Conservation (phyloP, 2,113 vertebrate species). For the Mustela nigripes region DNA sequence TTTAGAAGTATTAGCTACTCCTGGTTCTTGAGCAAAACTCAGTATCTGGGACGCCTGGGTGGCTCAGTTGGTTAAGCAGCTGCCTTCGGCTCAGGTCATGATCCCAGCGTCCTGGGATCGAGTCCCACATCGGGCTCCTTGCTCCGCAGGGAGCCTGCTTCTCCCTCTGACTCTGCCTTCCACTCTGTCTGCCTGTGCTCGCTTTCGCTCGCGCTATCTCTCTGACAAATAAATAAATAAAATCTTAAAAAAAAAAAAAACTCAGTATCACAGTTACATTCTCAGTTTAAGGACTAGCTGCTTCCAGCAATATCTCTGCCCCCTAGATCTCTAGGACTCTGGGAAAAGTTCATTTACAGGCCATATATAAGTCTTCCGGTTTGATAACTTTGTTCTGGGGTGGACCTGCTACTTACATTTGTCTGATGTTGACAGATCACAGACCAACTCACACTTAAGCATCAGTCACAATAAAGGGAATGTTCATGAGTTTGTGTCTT, state of each 20-base stretch:
- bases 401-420: neutral
- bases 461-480: neutral
- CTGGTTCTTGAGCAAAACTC: neutral
- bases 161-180: no score
- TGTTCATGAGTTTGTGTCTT: neutral
- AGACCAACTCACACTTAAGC: constrained; percentile 7
- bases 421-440: neutral
- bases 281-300: neutral
- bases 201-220: no score
- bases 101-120: no score
- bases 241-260: neutral
- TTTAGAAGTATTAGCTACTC: neutral
- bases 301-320: neutral
- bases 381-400: neutral
- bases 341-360: neutral
- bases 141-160: no score
- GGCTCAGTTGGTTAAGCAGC: no score
- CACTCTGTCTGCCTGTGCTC: no score
- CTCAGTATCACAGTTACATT: neutral
- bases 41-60: neutral
- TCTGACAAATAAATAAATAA: no score
- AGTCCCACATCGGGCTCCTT: no score
- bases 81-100: no score
- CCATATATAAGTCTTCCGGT: neutral
- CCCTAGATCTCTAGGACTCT: neutral